phyloP scores from a whole-genome alignment of 64 coral and sea anemone species.

The Catalaphyllia jardinei region DNA sequence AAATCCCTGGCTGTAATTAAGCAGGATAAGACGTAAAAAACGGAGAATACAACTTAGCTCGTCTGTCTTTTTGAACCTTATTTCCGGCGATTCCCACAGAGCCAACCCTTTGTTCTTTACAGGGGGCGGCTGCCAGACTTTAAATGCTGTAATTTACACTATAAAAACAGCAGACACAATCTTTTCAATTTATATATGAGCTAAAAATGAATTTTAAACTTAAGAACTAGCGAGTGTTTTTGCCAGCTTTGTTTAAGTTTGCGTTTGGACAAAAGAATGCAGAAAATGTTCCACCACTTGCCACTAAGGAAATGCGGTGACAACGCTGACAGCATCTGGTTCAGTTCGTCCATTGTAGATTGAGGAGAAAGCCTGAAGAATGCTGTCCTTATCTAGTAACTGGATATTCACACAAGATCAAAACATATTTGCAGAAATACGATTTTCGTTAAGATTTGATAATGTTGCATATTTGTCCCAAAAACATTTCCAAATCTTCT shows the following conservation, averaged over 20 bases:
- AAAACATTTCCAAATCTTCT: not conserved
- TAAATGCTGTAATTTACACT: not conserved
- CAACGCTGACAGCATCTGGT: too few relatives aligned
- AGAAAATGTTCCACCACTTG: not conserved
- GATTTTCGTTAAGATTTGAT: not conserved
- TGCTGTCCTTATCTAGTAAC: conserved; percentile 5
- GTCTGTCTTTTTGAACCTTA: conserved; percentile 8
- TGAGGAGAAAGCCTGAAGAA: not conserved
- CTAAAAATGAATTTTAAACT: too few relatives aligned
- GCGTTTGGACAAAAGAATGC: not conserved
- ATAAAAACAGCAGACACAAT: too few relatives aligned
- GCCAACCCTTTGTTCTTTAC: not conserved
- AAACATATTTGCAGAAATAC: not conserved
- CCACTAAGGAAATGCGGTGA: not conserved
- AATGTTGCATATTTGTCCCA: not conserved
- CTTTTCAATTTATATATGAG: too few relatives aligned
- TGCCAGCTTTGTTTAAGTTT: not conserved
- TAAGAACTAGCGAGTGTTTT: not conserved
- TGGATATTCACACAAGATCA: not conserved
- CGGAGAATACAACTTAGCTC: not conserved
- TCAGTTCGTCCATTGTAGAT: too few relatives aligned
- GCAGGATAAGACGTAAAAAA: not conserved
- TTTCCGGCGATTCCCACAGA: not conserved
- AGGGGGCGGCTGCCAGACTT: not conserved
- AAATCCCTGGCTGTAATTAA: not conserved